Evolutionary conservation across 2,888 invertebrate genomes (phyloP), one percentile per base, ranked within the genome.

Genomic region (Eupsilia transversa): DNA sequence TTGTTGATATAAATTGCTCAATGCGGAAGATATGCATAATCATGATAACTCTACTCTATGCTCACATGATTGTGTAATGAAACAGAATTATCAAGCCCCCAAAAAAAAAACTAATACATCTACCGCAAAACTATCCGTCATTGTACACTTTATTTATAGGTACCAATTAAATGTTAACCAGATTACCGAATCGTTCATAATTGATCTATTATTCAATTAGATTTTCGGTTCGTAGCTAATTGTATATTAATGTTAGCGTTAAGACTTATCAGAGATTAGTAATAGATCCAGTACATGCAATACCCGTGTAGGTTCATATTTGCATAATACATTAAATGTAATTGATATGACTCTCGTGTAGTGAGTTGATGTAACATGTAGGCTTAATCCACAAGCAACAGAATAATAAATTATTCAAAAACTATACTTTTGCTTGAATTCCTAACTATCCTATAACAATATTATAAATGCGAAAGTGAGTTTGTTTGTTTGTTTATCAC

Each of bases 221-320:
- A 41, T 86, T 84, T 86, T 72, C 38, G 17, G 52, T 60, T 67
- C 30, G 68, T 64, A 72, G 63, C 74, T 83, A 79, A 83, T 72
- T 86, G 86, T 74, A 83, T 80, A 83, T 79, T 86, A 74, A 74
- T 74, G 72, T 70, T 72, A 66, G 57, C 59, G 27, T 83, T 83
- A 70, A 86, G 72, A 67, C 60, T 71, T 82, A 82, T 67, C 60
- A 68, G 82, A 67, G 66, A 82, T 81, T 81, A 81, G 82, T 81
- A 67, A 67, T 75, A 64, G 57, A 81, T 57, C 46, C 56, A 56
- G 46, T 52, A 38, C 61, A 80, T 57, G 69, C 61, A 56, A 65
- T 65, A 63, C 23, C 20, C 52, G 27, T 67, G 52, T 72, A 65
- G 7, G 9, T 14, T 54, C 9, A 30, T 72, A 54, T 20, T n/a